phyloP scores from a whole-genome alignment of 1,140 invertebrate species.

The Drosophila eugracilis region DNA sequence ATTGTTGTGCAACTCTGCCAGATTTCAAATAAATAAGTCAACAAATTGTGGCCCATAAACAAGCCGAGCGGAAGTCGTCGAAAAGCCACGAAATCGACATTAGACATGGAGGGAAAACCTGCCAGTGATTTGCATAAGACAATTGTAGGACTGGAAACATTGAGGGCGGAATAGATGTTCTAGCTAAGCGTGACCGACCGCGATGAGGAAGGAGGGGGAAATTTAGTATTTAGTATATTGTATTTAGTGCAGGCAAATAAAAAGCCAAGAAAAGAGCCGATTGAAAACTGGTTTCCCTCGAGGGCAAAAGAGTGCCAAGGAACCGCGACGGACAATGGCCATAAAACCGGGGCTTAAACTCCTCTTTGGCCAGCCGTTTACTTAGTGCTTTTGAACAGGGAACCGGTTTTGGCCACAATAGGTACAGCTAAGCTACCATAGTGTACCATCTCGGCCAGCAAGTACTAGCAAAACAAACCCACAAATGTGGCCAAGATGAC shows the following conservation, averaged over 20 bases:
- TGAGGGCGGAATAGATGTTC: slow-evolving; percentile 51
- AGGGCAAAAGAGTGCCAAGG: slow-evolving; percentile 60
- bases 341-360: slow-evolving; percentile 47
- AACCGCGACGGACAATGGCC: slow-evolving; percentile 44
- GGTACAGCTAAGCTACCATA: slow-evolving; percentile 47
- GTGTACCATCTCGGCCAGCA: slow-evolving; percentile 1
- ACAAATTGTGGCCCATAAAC: slow-evolving; percentile 53
- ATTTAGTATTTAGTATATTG: slow-evolving; percentile 3
- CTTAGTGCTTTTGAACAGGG: slow-evolving; percentile 39
- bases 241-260: slow-evolving; percentile 29
- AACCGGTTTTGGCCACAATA: slow-evolving; percentile 57
- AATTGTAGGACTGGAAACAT: slow-evolving; percentile 15
- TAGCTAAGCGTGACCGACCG: slow-evolving; percentile 73
- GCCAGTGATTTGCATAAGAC: slow-evolving; percentile 67
- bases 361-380: slow-evolving; percentile 37
- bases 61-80: slow-evolving; percentile 46
- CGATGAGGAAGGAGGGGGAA: slow-evolving; percentile 27
- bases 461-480: slow-evolving; percentile 54
- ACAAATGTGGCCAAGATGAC: slow-evolving; percentile 58
- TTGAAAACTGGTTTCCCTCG: slow-evolving; percentile 57
- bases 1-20: slow-evolving; percentile 58
- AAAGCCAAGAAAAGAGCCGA: slow-evolving; percentile 11
- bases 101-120: slow-evolving; percentile 14
- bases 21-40: slow-evolving; percentile 63
- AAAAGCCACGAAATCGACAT: slow-evolving; percentile 37